These are phyloP conservation scores for Amyelois transitella DNA, from an alignment of 1,140 invertebrate species.

Conservation along the genomic window DNA sequence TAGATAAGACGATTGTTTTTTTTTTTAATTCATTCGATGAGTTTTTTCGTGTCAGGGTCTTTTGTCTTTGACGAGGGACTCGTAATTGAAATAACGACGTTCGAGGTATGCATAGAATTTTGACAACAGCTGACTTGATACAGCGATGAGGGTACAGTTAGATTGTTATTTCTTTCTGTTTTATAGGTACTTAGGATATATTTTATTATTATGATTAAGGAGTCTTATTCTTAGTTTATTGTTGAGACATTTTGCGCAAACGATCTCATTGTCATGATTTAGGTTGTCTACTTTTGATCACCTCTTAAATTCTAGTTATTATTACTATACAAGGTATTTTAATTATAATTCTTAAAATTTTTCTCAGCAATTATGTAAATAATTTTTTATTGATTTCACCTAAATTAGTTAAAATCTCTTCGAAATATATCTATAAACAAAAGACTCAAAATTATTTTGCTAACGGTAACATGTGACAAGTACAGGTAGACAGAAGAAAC, in stretches of 20 bases:
- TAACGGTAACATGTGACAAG: constrained; percentile 16
- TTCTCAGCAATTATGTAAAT: too few relatives aligned
- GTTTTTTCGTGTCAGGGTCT: constrained; percentile 54
- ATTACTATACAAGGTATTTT: too few relatives aligned
- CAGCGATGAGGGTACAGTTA: constrained; percentile 5
- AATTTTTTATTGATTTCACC: too few relatives aligned
- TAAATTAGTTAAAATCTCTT: too few relatives aligned
- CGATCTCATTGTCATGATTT: too few relatives aligned
- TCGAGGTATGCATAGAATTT: constrained; percentile 67
- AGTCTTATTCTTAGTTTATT: neutral
- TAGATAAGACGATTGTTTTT: constrained; percentile 59
- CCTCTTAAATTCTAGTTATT: too few relatives aligned
- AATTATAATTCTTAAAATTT: too few relatives aligned
- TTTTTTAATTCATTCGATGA: constrained; percentile 52
- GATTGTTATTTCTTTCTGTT: constrained; percentile 16
- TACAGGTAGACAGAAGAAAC: constrained; percentile 36
- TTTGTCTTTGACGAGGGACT: constrained; percentile 70
- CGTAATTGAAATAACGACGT: constrained; percentile 70
- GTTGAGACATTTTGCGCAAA: too few relatives aligned
- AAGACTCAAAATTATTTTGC: neutral
- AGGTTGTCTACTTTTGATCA: too few relatives aligned
- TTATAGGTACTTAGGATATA: constrained; percentile 3
- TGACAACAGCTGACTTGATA: constrained; percentile 62
- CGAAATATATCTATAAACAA: too few relatives aligned
- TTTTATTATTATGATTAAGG: neutral